phyloP scores from a whole-genome alignment of 2,888 invertebrate genomes.

The Lycocerus yunnanus region DNA sequence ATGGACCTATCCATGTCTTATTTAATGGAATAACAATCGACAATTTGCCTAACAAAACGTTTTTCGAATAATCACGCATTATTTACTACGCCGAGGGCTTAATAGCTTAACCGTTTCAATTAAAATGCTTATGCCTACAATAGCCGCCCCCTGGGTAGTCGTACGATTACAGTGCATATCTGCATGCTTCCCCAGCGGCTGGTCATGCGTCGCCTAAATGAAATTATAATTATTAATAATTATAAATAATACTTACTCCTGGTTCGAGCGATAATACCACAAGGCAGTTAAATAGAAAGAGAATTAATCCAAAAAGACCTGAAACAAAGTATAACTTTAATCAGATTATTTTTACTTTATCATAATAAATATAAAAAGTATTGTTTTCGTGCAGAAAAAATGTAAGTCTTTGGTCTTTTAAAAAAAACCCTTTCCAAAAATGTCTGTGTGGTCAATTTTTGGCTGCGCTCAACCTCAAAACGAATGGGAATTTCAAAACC shows the following conservation, averaged over 20 bases:
- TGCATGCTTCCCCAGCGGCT: not conserved
- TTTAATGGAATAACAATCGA: not conserved
- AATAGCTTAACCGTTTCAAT: not conserved
- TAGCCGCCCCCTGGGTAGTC: not conserved
- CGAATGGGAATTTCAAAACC: too few species aligned
- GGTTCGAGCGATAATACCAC: conserved; percentile 55
- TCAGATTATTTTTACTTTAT: not conserved
- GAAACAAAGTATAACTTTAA: conserved; percentile 40
- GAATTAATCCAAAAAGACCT: conserved; percentile 55
- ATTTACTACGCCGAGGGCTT: not conserved
- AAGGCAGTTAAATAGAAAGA: conserved; percentile 49
- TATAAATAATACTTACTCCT: conserved; percentile 49
- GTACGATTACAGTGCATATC: not conserved
- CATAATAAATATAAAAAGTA: too few species aligned
- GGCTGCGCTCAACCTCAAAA: too few species aligned
- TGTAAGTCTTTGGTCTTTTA: too few species aligned
- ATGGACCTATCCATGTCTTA: conserved; percentile 2
- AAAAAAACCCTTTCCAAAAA: too few species aligned
- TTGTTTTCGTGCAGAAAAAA: too few species aligned
- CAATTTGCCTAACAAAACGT: not conserved
- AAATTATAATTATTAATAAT: not conserved
- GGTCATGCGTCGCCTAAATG: not conserved
- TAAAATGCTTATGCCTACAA: not conserved
- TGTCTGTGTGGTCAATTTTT: too few species aligned
- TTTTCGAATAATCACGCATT: not conserved